Base-by-base conservation (phyloP, 2,888 invertebrate genomes). In the Drosophila paranaensis region DNA sequence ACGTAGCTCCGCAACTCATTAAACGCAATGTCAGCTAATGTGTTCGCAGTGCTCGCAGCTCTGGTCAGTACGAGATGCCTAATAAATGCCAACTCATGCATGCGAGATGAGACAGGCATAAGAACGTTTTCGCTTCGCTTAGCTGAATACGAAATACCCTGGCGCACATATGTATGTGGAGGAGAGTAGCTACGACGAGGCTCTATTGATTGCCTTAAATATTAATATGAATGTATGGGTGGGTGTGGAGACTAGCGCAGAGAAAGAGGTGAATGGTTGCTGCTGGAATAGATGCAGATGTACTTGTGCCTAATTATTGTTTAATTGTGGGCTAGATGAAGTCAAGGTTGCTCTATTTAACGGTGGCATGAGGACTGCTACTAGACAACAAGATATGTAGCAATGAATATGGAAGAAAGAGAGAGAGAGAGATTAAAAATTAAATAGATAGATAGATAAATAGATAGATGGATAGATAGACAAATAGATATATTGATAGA, bases 11-110 rank as follows among this genome's bases (percentile, higher is more conserved):
- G 40, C 46, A 60, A 66, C 58, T 54, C 72, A 63, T 72, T 75
- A 61, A 68, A 50, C 56, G 67, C 60, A 48, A 56, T 77, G 73
- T 54, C 69, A 72, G 65, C 71, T 74, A 85, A 77, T 84, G 69
- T 61, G 77, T 48, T 50, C 62, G 56, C 77, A 60, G 40, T 76
- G 72, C 54, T 60, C 60, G 55, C 35, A 45, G 30, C 48, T 74
- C 64, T 46, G 64, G 66, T 55, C 75, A 71, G 48, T 71, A 51
- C 53, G 27, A 61, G 37, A 27, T 56, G 57, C 53, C 53, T 39
- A 68, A 71, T 76, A 68, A 70, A 71, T 76, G 78, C 45, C 64
- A 40, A 53, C 48, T 77, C 74, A 73, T 73, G 74, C 56, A 73
- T 77, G 53, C 27, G 33, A 51, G 69, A 77, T 64, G 35, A 58